Evolutionary conservation across 1,140 invertebrate genomes (phyloP).

Genomic region (Copidosoma floridanum): DNA sequence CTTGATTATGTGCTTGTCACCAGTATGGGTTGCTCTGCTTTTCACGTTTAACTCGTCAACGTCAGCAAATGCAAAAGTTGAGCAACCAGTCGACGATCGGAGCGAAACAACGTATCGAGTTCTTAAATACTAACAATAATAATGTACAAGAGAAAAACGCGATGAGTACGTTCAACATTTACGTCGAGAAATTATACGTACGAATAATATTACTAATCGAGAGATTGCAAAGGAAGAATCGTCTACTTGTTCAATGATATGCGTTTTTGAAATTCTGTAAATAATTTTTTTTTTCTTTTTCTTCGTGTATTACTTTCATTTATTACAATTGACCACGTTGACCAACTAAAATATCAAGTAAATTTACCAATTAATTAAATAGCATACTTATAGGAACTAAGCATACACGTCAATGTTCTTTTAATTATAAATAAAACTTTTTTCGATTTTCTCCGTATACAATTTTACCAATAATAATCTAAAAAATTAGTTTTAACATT

Average conservation of each 20-base stretch:
- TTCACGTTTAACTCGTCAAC: conserved; percentile 5
- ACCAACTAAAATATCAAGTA: too few species aligned
- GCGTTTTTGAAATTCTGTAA: conserved; percentile 8
- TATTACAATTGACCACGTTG: conserved; percentile 2
- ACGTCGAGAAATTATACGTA: conserved; percentile 2
- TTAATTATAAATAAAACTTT: too few species aligned
- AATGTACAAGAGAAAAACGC: conserved; percentile 39
- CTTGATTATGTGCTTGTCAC: background rate
- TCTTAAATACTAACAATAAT: conserved; percentile 35
- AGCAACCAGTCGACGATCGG: background rate
- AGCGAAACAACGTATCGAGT: conserved; percentile 27
- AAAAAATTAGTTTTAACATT: conserved; percentile 7
- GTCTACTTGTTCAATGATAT: background rate
- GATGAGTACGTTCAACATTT: conserved; percentile 26
- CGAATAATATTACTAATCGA: conserved; percentile 16
- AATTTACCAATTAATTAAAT: too few species aligned
- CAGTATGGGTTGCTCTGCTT: background rate
- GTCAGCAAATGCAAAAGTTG: conserved; percentile 23
- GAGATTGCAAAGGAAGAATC: conserved; percentile 1
- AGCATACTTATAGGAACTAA: too few species aligned
- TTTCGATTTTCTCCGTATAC: too few species aligned
- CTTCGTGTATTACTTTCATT: conserved; percentile 7
- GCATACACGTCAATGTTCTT: too few species aligned
- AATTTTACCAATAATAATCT: too few species aligned
- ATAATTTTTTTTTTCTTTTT: background rate